Conservation (phyloP, 2,888 invertebrate species). For the Eristalis tenax region DNA sequence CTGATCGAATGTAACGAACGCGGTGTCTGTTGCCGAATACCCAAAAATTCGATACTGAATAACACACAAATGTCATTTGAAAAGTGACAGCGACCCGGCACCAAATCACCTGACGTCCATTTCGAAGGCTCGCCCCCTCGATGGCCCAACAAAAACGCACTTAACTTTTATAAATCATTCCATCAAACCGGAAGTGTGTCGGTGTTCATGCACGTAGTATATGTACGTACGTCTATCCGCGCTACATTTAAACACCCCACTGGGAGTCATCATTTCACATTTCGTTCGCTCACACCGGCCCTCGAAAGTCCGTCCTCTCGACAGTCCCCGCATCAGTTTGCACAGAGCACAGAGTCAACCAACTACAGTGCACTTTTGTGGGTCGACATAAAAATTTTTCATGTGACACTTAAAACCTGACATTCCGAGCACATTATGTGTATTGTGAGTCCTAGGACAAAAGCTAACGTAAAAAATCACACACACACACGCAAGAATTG, state of each 20-base stretch:
- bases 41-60: constrained; percentile 12
- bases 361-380: constrained; percentile 68
- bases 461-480: background rate
- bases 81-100: background rate
- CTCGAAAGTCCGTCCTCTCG: background rate
- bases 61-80: constrained; percentile 19
- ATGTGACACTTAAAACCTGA: constrained; percentile 67
- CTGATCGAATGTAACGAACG: background rate
- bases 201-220: constrained; percentile 3
- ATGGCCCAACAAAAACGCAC: constrained; percentile 25
- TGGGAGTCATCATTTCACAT: constrained; percentile 66
- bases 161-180: constrained; percentile 59
- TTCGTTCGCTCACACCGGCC: constrained; percentile 8
- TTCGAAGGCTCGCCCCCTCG: background rate
- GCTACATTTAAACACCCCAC: constrained; percentile 60
- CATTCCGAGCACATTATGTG: constrained; percentile 51
- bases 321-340: no score
- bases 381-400: constrained; percentile 62
- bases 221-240: background rate
- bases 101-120: constrained; percentile 16
- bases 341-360: background rate
- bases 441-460: constrained; percentile 6
- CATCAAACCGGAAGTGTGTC: constrained; percentile 50
- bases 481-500: no score
- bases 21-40: constrained; percentile 1